These are phyloP conservation scores for Indicator maculatus DNA, from an alignment of 2,113 vertebrate genomes.

Conservation along the genomic window DNA sequence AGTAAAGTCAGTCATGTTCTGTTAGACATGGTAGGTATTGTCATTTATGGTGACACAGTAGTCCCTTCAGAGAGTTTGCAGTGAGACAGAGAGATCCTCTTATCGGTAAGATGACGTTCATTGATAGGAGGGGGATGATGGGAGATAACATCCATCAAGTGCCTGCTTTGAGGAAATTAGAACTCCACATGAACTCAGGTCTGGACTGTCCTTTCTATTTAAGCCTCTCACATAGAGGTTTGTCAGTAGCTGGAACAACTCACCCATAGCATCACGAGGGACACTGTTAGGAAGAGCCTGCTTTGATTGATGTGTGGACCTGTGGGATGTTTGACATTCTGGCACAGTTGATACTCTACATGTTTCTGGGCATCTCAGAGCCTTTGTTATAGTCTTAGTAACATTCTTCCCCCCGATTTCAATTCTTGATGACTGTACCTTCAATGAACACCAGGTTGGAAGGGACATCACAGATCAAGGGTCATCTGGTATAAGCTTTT, in stretches of 20 bases:
- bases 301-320: neutral
- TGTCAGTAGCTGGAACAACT: neutral
- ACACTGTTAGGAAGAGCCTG: neutral
- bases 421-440: neutral
- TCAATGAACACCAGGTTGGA: neutral
- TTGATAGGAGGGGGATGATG: rapidly evolving
- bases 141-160: neutral
- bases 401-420: neutral
- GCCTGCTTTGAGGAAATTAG: neutral
- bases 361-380: neutral
- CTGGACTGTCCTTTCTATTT: neutral
- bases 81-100: neutral
- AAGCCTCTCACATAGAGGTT: neutral
- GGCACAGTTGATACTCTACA: neutral
- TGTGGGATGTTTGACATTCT: neutral
- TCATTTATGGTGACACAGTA: neutral
- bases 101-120: neutral
- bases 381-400: neutral
- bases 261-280: neutral
- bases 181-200: neutral
- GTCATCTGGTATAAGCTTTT: neutral
- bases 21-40: neutral
- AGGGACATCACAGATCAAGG: neutral
- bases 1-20: neutral
- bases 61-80: neutral